Evolutionary conservation across 2,888 invertebrate genomes (phyloP), one percentile per base, ranked within the genome.

Genomic region (Cartodere bifasciata): DNA sequence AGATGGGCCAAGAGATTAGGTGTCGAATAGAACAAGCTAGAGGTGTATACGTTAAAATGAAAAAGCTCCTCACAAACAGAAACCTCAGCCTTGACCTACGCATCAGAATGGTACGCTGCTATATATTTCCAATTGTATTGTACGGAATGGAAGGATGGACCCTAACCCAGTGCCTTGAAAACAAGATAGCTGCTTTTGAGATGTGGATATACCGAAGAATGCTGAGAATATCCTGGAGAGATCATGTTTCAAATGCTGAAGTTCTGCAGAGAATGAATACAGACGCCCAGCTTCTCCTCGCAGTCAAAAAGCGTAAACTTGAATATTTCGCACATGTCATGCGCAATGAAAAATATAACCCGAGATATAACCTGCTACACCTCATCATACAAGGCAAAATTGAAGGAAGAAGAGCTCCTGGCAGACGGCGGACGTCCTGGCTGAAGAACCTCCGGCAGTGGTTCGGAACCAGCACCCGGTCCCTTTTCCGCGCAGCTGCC

Each of bases 131-230:
- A 12, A 11, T 31, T 12, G 16, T 31, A 3, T 13, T 31, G 2
- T 31, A 31, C 15, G 25, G 31, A 2, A 13, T 31, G 16, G 31
- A 31, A 25, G 28, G 15, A 10, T 32, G 32, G 32, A 32, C 28
- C 22, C 27, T 32, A 3, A 31, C 12, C 5, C 15, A 31, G n/a
- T 5, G n/a, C 27, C n/a, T 16, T 9, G 14, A 11, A 6, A 25
- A 31, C 16, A 16, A 15, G 11, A 14, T 32, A 9, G 17, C 4
- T n/a, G 27, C 28, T 13, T 32, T 28, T n/a, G 36, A 36, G 26
- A 22, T 36, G 10, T 36, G 34, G 26, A n/a, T 34, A 17, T 22
- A 10, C 23, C 21, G 10, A n/a, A 29, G 29, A 11, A 17, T 36
- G n/a, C 22, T 33, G 14, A 11, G 20, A 16, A 33, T 26, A 10